Evolutionary conservation across 2,797 vertebrate species (phyloP).

Genomic region (Scolopax rusticola): DNA sequence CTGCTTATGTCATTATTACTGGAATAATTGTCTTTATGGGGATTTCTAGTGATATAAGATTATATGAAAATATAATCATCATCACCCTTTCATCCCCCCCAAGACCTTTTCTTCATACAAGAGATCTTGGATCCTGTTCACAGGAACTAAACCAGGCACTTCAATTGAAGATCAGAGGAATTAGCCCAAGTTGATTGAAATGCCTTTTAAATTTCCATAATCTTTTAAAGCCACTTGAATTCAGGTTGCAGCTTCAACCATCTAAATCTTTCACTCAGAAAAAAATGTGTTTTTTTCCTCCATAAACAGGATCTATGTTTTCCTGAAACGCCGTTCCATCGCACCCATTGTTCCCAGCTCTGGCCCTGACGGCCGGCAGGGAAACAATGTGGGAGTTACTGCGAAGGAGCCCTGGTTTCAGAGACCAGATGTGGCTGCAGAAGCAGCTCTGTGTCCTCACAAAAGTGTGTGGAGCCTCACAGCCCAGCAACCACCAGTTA

Average conservation of each 20-base stretch:
- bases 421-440: not conserved
- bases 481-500: not conserved
- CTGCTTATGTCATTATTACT: not conserved
- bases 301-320: not conserved
- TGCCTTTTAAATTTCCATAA: not conserved
- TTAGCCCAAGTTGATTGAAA: not conserved
- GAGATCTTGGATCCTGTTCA: not conserved
- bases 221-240: not conserved
- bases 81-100: not conserved
- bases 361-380: rapidly evolving
- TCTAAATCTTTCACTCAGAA: not conserved
- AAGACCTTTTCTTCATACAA: not conserved
- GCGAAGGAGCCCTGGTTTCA: not conserved
- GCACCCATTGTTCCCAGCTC: not conserved
- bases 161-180: not conserved
- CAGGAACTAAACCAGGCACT: not conserved
- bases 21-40: not conserved
- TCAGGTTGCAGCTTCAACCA: not conserved
- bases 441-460: not conserved
- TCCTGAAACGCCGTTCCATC: not conserved
- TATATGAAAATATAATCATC: not conserved
- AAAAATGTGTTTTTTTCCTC: not conserved
- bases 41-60: not conserved
- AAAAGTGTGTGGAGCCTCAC: not conserved
- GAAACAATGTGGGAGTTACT: not conserved